Conservation (phyloP, 2,113 vertebrate genomes). For the Trogon melanurus region DNA sequence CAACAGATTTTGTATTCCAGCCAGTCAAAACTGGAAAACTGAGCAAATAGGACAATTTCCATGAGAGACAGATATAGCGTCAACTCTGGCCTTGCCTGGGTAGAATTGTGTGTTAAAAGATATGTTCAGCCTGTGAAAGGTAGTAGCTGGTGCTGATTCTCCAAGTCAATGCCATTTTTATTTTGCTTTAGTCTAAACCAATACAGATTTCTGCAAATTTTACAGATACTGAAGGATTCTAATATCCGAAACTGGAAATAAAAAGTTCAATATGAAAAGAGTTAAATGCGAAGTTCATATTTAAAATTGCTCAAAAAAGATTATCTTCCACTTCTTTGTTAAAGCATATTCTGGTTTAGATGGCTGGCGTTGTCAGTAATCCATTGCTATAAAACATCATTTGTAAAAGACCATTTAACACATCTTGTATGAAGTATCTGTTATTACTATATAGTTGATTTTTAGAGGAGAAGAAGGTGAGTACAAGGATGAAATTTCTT, state of each 20-base stretch:
- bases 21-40: not conserved
- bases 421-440: not conserved
- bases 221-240: not conserved
- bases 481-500: not conserved
- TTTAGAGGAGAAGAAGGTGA: not conserved
- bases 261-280: not conserved
- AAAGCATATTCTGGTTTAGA: not conserved
- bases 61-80: not conserved
- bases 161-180: not conserved
- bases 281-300: not conserved
- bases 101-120: not conserved
- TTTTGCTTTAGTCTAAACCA: not conserved
- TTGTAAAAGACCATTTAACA: not conserved
- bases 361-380: not conserved
- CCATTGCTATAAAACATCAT: not conserved
- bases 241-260: not conserved
- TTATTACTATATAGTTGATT: not conserved
- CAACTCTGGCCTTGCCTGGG: not conserved
- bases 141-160: not conserved
- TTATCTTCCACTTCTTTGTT: not conserved
- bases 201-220: not conserved
- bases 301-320: not conserved
- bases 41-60: not conserved
- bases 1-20: not conserved
- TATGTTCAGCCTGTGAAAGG: not conserved